phyloP scores from a whole-genome alignment of 2,113 vertebrate genomes.

The Perca fluviatilis region DNA sequence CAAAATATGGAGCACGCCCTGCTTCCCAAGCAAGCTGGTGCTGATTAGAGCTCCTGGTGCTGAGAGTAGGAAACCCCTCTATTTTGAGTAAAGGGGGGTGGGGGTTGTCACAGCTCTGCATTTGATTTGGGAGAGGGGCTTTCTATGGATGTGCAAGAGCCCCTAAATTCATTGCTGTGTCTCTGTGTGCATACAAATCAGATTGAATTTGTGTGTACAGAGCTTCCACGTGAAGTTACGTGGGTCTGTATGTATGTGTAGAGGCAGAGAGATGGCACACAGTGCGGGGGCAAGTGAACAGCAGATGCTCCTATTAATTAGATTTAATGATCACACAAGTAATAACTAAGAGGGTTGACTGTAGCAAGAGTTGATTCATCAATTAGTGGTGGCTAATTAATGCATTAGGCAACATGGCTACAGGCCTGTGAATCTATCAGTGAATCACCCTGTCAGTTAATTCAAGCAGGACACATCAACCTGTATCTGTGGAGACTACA shows the following conservation, averaged over 20 bases:
- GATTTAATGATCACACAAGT: constrained; percentile 69
- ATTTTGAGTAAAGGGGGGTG: constrained; percentile 22
- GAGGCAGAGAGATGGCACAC: constrained; percentile 27
- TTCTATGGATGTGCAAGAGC: constrained; percentile 2
- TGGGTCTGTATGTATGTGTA: background rate
- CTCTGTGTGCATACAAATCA: constrained; percentile 19
- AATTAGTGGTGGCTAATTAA: constrained; percentile 61
- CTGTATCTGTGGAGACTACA: constrained; percentile 11
- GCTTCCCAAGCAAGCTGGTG: constrained; percentile 76
- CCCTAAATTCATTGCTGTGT: constrained; percentile 31
- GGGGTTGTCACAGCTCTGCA: constrained; percentile 2
- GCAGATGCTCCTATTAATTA: constrained; percentile 78
- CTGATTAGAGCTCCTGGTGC: constrained; percentile 71
- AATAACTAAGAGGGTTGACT: constrained; percentile 61
- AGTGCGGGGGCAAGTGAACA: constrained; percentile 41
- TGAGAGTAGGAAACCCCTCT: constrained; percentile 62
- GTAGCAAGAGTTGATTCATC: constrained; percentile 61
- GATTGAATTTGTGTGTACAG: background rate
- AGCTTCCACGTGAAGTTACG: background rate
- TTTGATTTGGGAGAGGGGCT: background rate
- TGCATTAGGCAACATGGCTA: constrained; percentile 30
- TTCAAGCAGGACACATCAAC: constrained; percentile 39
- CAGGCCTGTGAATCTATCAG: constrained; percentile 35
- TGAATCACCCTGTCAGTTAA: constrained; percentile 35
- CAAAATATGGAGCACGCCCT: constrained; percentile 31